phyloP scores from a whole-genome alignment of 2,797 vertebrate species.

The Artibeus lituratus region DNA sequence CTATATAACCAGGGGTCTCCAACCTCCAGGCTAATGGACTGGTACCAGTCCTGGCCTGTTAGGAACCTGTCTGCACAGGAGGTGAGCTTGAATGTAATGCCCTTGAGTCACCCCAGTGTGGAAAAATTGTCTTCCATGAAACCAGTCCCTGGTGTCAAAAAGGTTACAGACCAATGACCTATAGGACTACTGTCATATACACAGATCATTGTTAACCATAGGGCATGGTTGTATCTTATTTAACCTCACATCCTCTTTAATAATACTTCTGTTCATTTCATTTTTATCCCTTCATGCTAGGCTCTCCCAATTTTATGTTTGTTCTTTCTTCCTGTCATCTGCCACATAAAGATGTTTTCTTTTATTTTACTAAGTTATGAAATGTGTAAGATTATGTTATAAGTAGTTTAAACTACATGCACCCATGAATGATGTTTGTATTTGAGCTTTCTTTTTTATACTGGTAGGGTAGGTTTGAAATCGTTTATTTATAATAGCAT shows the following conservation, averaged over 20 bases:
- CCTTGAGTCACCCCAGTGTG: no score
- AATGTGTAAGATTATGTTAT: neutral
- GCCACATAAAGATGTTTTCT: neutral
- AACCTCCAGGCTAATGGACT: no score
- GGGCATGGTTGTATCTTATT: neutral
- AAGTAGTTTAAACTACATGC: neutral
- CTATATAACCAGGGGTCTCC: neutral
- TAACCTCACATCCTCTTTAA: neutral
- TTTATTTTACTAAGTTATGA: neutral
- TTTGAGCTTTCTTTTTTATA: conserved; percentile 33
- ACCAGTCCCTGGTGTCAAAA: no score
- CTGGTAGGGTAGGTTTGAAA: neutral
- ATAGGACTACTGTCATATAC: neutral
- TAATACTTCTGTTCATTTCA: neutral
- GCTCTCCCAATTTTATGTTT: neutral
- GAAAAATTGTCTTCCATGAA: no score
- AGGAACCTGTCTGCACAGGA: no score
- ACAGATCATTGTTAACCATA: neutral
- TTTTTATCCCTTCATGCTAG: neutral
- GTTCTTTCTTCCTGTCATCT: neutral
- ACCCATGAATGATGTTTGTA: neutral
- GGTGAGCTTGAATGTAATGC: no score
- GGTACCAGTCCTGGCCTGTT: no score
- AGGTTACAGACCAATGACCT: no score
- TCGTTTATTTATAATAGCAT: conserved; percentile 6